Conservation (phyloP, 2,797 vertebrate species). For the Etheostoma perlongum region DNA sequence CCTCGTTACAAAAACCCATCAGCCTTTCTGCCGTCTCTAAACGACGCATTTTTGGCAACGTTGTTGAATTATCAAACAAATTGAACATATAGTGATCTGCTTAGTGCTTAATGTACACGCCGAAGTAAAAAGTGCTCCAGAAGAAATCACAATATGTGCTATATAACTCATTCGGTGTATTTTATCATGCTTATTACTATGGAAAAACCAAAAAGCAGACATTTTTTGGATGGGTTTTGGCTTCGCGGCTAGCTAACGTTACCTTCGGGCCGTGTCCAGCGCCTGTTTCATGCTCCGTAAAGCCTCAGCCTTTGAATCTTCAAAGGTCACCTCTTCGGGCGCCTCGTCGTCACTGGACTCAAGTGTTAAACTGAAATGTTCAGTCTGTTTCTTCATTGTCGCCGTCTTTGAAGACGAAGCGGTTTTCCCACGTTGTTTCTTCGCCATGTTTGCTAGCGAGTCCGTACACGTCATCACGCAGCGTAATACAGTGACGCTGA, state of each 20-base stretch:
- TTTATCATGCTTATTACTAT: neutral
- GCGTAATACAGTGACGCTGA: neutral
- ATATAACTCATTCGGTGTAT: accelerated
- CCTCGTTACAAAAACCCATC: neutral
- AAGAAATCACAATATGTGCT: neutral
- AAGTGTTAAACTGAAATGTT: neutral
- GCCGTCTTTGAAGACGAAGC: neutral
- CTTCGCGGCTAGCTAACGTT: neutral
- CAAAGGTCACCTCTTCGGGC: constrained; percentile 82
- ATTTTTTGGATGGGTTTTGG: neutral
- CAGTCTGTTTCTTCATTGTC: accelerated
- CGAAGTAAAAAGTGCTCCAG: accelerated
- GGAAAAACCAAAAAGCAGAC: accelerated
- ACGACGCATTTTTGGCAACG: neutral
- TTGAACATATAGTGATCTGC: neutral
- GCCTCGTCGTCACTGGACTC: constrained; percentile 81
- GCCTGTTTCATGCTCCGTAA: constrained; percentile 70
- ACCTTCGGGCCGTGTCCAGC: constrained; percentile 75
- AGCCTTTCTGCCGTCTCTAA: neutral
- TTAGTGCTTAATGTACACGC: accelerated
- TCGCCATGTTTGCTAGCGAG: constrained; percentile 52
- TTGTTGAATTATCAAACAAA: neutral
- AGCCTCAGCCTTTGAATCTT: constrained; percentile 74
- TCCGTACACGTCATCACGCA: constrained; percentile 23
- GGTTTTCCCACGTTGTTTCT: constrained; percentile 58